Base-by-base conservation (phyloP, 2,797 vertebrate species). In the Etheostoma perlongum region DNA sequence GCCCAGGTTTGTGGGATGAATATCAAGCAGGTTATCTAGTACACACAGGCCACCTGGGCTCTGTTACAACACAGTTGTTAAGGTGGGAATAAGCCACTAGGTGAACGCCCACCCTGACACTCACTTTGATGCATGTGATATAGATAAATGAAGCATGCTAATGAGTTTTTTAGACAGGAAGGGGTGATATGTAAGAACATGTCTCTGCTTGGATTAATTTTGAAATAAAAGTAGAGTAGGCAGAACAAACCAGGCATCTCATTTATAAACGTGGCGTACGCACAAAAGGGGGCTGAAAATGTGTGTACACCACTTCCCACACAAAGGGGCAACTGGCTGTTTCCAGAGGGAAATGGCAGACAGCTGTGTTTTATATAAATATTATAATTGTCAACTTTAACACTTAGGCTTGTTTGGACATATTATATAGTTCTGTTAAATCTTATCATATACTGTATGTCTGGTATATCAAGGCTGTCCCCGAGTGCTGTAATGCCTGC, bases 131-230 rank as follows among this genome's bases (percentile, higher is more conserved):
- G 91, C 76, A 81, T 75, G 77, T 86, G 89, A 92, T 92, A 85
- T 85, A 87, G 91, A 94, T 91, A 94, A 93, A 93, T 93, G 90
- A 93, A 89, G 85, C 91, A 91, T 91, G 84, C 86, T 93, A 91
- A 94, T 91, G 85, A 87, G 85, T 83, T 92, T 91, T 87, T 75
- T 74, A 83, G 72, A 84, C 77, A 83, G 78, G 53, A 82, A 72
- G 72, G 72, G 64, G 90, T 88, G 78, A 92, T 90, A 77, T 85
- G 48, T 49, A 48, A 55, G 73, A 67, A 86, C 59, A 81, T 73
- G 44, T 74, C 66, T 66, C 55, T 70, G 55, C 81, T 79, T 49
- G 33, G 76, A 86, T 82, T 82, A 51, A 68, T 74, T 86, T 76
- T 60, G 72, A 62, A 67, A 89, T 76, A 73, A 81, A 79, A 53